Evolutionary conservation across 2,797 vertebrate species (phyloP), one percentile per base, ranked within the genome.

Genomic region (Spatula clypeata): DNA sequence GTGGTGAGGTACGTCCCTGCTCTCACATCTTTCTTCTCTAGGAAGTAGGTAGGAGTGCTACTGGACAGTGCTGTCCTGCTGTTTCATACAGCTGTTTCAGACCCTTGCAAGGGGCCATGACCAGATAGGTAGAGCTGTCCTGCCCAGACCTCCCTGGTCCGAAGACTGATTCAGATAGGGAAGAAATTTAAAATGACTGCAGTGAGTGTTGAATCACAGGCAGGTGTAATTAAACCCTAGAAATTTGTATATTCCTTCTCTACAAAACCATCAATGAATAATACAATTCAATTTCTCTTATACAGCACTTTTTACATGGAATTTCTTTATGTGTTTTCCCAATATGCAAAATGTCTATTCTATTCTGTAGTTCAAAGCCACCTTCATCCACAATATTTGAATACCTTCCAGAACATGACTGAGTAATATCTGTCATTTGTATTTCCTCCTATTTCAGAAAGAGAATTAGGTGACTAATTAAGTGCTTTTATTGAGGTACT

Each of bases 91-190:
- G n/a, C 21, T 49, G 27, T 15, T 70, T 36, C 62, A 34, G 34
- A 58, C 3, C 5, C 11, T n/a, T 0, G 0, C 23, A 71, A 51
- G 42, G 54, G 66, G 14, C 8, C 20, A 23, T 15, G 85, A 75
- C 2, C 4, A 18, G 67, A 26, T 5, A 72, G 31, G 36, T 15
- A 75, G 44, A 53, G 14, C 17, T 47, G 80, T 80, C 8, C 6
- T 54, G 19, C 24, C 26, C 1, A 0, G 6, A 45, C 2, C 1
- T 69, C 5, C 9, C 26, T 0, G 0, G 36, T 18, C 16, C 17
- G 47, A 87, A 64, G 11, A 23, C 23, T 1, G 0, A 9, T 26
- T 67, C 29, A 38, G 2, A 20, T 13, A 61, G 2, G 29, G 19
- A 73, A 42, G 57, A 32, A 40, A n/a, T 1, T 72, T 72, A 29